phyloP scores from a whole-genome alignment of 1,140 invertebrate genomes.

The Forficula auricularia region DNA sequence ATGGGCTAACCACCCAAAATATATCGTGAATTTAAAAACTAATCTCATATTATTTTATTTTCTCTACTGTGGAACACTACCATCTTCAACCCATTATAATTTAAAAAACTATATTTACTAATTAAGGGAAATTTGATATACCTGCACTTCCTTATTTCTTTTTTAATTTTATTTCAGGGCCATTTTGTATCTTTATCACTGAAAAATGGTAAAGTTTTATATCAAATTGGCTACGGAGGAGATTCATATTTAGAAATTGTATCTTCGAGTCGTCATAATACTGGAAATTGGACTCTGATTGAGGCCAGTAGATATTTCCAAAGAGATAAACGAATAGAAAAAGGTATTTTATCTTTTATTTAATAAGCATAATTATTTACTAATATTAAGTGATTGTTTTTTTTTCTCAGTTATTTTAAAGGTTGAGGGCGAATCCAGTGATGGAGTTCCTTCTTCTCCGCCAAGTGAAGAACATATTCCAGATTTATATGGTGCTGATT shows the following conservation, averaged over 20 bases:
- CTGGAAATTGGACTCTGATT: slow-evolving; percentile 58
- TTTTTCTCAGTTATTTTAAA: slow-evolving; percentile 31
- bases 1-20: too few relatives aligned
- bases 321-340: slow-evolving; percentile 21
- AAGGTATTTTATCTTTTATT: slow-evolving; percentile 15
- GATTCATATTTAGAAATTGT: slow-evolving; percentile 43
- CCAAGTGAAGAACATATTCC: slow-evolving; percentile 38
- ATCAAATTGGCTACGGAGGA: slow-evolving; percentile 50
- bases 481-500: slow-evolving; percentile 39
- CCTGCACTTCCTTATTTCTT: too few relatives aligned
- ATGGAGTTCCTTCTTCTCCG: slow-evolving; percentile 41
- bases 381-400: slow-evolving; percentile 1
- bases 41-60: too few relatives aligned
- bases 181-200: slow-evolving; percentile 62
- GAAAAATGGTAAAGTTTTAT: slow-evolving; percentile 53
- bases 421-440: slow-evolving; percentile 49
- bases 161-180: slow-evolving; percentile 32
- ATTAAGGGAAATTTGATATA: too few relatives aligned
- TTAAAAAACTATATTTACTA: too few relatives aligned
- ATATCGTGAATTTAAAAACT: too few relatives aligned
- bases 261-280: slow-evolving; percentile 58
- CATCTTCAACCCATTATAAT: too few relatives aligned
- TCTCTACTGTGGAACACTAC: too few relatives aligned
- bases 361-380: background rate
- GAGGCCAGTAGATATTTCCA: slow-evolving; percentile 35